Conservation (phyloP, 2,113 vertebrate species). For the Hemiscyllium ocellatum region DNA sequence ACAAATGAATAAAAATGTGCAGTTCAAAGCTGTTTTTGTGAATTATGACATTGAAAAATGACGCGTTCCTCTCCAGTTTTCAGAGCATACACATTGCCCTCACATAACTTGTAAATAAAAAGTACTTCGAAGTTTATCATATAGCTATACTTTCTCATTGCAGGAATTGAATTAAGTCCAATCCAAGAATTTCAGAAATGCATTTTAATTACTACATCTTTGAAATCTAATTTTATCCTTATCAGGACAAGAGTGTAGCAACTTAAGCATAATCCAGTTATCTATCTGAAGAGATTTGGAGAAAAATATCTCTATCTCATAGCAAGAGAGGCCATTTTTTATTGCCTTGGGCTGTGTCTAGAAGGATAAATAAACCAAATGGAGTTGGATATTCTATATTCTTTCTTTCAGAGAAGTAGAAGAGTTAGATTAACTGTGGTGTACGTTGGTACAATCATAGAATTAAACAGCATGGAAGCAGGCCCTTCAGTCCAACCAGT, state of each 20-base stretch:
- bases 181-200: background rate
- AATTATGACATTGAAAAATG: background rate
- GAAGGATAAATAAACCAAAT: background rate
- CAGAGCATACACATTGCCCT: background rate
- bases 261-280: background rate
- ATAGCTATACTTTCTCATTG: background rate
- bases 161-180: background rate
- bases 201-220: background rate
- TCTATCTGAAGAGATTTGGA: background rate
- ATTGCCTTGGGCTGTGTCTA: too few species aligned
- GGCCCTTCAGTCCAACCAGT: too few species aligned
- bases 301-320: background rate
- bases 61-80: background rate
- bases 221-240: background rate
- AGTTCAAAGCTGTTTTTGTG: conserved; percentile 13
- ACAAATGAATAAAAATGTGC: conserved; percentile 21
- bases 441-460: background rate
- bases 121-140: background rate
- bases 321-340: background rate
- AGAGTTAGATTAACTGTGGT: background rate
- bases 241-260: background rate
- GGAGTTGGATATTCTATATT: background rate
- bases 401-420: background rate
- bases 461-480: too few species aligned
- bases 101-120: background rate